Base-by-base conservation (phyloP, 1,140 invertebrate genomes). In the Babylonia areolata region DNA sequence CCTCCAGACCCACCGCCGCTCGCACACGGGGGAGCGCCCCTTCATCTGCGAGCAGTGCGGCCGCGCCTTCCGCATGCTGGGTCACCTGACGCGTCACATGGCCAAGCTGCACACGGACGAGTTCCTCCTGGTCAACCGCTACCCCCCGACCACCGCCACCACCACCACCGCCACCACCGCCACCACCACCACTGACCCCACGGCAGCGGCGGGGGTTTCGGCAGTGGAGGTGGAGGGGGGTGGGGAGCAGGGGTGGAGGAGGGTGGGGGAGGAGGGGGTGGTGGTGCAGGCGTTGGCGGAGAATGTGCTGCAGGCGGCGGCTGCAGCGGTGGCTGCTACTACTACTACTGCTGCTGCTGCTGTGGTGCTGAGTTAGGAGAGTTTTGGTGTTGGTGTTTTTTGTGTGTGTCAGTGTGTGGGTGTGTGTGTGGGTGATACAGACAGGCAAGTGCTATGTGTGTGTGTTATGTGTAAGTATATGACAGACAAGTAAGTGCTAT, bases 71-170 rank as follows among this genome's bases (percentile, higher is more conserved):
- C 98, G 98, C 0, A 95, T 98, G 12, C 98, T 97, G n/a, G 98
- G 98, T 0, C 99, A 99, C 94, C 94, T 99, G 73, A 99, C 98
- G 0, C 95, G 98, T 12, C 98, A 99, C 73, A n/a, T 46, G 82
- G 81, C n/a, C 17, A 71, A 46, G 31, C 58, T 46, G 39, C 82
- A 73, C 73, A 73, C 37, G 23, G 37, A 77, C 73, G 82, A 75
- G 73, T 64, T 83, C 31, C 54, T 83, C 20, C 35, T 83, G 81
- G 69, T 39, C 37, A 83, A 37, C 35, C 51, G 69, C 39, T 83
- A 64, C 54, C 54, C 33, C 33, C 51, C 69, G 31, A 12, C 78
- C 40, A 46, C 12, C 78, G n/a, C n/a, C 28, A 11, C n/a, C 40
- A 37, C 35, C 46, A 51, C n/a, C n/a, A n/a, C 33, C 33, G n/a